Conservation (phyloP, 2,888 invertebrate genomes). For the Amiota mariae region DNA sequence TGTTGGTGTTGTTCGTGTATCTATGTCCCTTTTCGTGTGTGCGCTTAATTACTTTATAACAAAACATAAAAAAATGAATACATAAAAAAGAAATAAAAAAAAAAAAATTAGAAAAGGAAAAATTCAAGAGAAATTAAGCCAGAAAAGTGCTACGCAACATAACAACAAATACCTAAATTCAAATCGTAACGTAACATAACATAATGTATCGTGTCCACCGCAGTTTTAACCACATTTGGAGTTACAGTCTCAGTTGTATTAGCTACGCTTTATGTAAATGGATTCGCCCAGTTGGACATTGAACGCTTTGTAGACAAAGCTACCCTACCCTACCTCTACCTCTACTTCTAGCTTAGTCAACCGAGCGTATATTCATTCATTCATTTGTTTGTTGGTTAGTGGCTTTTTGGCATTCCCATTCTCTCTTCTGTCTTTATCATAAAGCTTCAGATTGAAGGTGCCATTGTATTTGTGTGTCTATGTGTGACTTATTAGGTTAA, state of each 20-base stretch:
- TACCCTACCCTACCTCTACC: no score
- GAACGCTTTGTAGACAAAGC: not conserved
- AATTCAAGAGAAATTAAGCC: conserved; percentile 3
- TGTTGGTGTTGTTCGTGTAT: not conserved
- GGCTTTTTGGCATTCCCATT: not conserved
- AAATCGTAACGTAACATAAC: no score
- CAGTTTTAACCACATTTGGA: no score
- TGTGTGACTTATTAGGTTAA: conserved; percentile 20
- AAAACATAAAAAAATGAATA: not conserved
- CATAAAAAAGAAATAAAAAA: not conserved
- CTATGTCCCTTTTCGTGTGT: conserved; percentile 2
- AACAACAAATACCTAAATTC: no score
- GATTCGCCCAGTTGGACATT: conserved; percentile 14
- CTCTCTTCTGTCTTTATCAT: not conserved
- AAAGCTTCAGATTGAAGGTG: not conserved
- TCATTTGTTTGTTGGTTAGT: not conserved
- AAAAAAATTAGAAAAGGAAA: not conserved
- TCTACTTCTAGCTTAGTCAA: not conserved
- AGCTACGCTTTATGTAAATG: conserved; percentile 12
- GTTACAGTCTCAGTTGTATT: not conserved
- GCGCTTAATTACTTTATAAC: conserved; percentile 22
- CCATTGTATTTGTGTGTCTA: not conserved
- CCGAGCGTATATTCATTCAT: not conserved
- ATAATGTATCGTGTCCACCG: no score
- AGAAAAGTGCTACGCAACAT: not conserved